phyloP scores from a whole-genome alignment of 2,888 invertebrate genomes.

The Cephus pulcher region DNA sequence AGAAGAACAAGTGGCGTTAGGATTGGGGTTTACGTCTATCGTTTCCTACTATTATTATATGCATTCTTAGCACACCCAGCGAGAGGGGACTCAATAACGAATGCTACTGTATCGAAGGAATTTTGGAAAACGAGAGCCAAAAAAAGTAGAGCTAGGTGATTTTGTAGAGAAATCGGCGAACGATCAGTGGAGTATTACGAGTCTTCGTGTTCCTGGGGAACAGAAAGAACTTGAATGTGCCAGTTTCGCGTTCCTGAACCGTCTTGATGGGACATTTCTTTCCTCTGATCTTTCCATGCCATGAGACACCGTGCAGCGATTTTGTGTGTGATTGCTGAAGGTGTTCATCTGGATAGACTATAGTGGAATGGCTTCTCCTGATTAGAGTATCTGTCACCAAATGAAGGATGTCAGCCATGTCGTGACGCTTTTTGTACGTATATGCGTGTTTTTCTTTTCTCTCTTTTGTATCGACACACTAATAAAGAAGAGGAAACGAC shows the following conservation, averaged over 20 bases:
- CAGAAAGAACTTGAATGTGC: not conserved
- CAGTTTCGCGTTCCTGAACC: not conserved
- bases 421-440: not conserved
- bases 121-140: not conserved
- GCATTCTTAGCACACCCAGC: not conserved
- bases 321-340: not conserved
- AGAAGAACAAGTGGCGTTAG: not conserved
- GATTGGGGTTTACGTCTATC: not conserved
- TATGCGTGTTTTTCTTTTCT: not conserved
- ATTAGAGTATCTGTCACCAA: not conserved
- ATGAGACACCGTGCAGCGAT: not conserved
- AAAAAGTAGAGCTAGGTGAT: not conserved
- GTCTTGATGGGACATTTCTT: not conserved
- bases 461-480: constrained; percentile 22
- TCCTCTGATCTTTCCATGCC: not conserved
- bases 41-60: not conserved
- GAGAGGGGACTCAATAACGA: not conserved
- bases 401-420: not conserved
- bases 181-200: not conserved
- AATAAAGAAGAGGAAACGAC: constrained; percentile 15
- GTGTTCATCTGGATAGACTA: not conserved
- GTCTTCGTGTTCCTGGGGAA: not conserved
- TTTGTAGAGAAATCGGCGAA: not conserved
- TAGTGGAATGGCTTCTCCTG: not conserved
- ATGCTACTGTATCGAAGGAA: not conserved